A percentile compares a stretch with the other conserved stretches of the same genome.
Evolutionary conservation across 2,797 vertebrate genomes (phyloP).

Genomic region (Xiphorhynchus erythropygius): DNA sequence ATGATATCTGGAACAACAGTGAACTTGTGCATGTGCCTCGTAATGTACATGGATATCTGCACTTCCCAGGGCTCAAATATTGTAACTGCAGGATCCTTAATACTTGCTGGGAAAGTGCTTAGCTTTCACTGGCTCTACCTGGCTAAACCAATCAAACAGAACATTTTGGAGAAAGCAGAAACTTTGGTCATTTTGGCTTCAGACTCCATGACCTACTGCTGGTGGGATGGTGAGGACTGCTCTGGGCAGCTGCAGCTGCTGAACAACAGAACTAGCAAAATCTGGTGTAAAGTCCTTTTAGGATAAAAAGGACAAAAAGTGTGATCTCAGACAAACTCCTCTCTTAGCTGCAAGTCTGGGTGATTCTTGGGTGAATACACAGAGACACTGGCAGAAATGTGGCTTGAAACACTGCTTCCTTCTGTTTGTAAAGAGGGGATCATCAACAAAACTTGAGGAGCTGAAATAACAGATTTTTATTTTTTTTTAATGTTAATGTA

Average conservation of each 20-base stretch:
- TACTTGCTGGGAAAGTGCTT: neutral
- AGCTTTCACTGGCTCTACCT: neutral
- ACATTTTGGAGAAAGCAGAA: neutral
- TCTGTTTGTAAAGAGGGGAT: neutral
- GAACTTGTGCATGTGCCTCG: fast-evolving
- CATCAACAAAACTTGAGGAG: neutral
- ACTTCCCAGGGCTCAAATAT: neutral
- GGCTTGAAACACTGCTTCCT: neutral
- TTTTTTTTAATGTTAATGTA: neutral
- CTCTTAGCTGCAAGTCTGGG: neutral
- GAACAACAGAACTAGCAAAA: neutral
- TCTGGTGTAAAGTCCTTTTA: neutral
- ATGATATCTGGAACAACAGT: neutral
- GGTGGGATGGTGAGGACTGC: neutral
- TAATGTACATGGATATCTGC: neutral
- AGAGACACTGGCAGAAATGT: neutral
- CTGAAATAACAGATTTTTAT: neutral
- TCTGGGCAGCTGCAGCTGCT: neutral
- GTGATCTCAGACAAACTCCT: neutral
- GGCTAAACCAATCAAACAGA: neutral
- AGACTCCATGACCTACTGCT: neutral
- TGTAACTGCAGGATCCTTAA: neutral
- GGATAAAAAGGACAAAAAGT: neutral
- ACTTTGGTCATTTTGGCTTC: neutral
- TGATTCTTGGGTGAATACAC: neutral